Base-by-base conservation (phyloP, 2,797 vertebrate species). In the Pagetopsis macropterus region DNA sequence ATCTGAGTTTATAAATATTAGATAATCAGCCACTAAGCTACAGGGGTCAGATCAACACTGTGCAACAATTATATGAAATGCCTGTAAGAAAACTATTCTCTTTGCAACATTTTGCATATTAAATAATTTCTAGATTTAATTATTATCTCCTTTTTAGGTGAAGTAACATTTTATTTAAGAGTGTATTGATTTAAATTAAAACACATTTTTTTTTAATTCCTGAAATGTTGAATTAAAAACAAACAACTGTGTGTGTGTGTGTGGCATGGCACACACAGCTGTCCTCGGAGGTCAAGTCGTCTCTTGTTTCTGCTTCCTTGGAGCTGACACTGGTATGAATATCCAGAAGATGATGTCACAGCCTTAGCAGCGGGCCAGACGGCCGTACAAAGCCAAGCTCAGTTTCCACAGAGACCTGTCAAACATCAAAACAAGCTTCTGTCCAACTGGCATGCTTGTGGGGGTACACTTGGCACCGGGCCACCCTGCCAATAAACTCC, bases 271-370 rank as follows among this genome's bases (percentile, higher is more conserved):
- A 23, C 23, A 27, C 76, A 89, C 92, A 92, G 91, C 91, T 93
- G 92, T 91, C 89, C 81, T 62, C 49, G 52, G 83, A 71, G 81
- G 87, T 85, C 86, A 86, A 66, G 83, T 73, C 84, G 74, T 90
- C 89, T 93, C 89, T 79, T 73, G 79, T 93, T 93, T 92, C 92
- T 83, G 78, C 88, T 83, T 86, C 86, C 87, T 88, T 84, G 85
- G 87, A 89, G 84, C 79, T 84, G 89, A 90, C 87, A 75, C 82
- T 82, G 85, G 90, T 90, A 84, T 91, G 87, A 91, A 93, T 94
- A 90, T 90, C 85, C 77, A 88, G 84, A 68, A 69, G 79, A 90
- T 94, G 92, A 95, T 92, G 91, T 94, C 92, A 94, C 79, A 76
- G 16, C 77, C 72, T 88, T 78, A 85, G 61, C 76, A 78, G 72